phyloP scores from a whole-genome alignment of 2,113 vertebrate species.

The Periophthalmus modestus region DNA sequence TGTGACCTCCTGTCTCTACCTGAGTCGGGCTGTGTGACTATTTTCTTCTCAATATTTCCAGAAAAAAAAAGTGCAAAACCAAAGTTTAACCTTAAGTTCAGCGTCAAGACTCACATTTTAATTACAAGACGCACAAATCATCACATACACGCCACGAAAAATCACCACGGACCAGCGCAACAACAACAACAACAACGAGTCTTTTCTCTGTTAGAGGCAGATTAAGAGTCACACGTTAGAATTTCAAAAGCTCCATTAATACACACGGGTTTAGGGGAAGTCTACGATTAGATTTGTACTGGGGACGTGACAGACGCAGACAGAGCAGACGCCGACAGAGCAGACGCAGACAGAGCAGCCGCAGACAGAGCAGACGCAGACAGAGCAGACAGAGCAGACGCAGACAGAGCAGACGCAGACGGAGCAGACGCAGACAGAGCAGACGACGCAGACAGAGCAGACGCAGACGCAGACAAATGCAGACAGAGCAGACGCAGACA shows the following conservation, averaged over 20 bases:
- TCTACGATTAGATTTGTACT: neutral
- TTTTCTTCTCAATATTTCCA: too few relatives aligned
- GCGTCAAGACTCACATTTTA: constrained; percentile 24
- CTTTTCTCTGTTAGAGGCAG: neutral
- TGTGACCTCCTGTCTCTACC: neutral
- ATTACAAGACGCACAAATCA: neutral
- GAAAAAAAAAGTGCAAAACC: too few relatives aligned
- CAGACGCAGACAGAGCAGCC: too few relatives aligned
- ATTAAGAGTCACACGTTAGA: neutral
- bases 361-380: too few relatives aligned
- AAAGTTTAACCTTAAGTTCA: neutral
- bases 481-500: too few relatives aligned
- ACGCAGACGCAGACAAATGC: too few relatives aligned
- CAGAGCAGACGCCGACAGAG: too few relatives aligned
- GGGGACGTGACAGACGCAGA: constrained; percentile 13
- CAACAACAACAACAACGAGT: neutral
- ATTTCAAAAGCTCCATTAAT: neutral
- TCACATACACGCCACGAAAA: constrained; percentile 45
- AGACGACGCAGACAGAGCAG: too few relatives aligned
- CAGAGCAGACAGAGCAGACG: too few relatives aligned
- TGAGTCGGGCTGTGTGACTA: too few relatives aligned
- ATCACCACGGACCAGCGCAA: neutral
- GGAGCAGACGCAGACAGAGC: too few relatives aligned
- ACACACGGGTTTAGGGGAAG: constrained; percentile 3
- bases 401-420: too few relatives aligned